Base-by-base conservation (phyloP, 2,888 invertebrate species). In the Opisthograptis luteolata region DNA sequence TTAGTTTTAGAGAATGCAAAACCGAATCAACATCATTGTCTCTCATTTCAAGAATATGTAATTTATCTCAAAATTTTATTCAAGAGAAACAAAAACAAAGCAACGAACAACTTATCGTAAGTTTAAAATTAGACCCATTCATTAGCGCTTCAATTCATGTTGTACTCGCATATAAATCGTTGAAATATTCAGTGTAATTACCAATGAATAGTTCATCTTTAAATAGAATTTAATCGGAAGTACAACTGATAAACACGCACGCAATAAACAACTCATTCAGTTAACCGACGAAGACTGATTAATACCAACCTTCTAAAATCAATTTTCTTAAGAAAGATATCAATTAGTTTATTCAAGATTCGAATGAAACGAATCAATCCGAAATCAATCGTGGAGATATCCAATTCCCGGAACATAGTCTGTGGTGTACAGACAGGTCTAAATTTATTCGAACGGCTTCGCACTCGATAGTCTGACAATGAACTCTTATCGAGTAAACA, bases 401-500 rank as follows among this genome's bases (percentile, higher is more conserved):
- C 62, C 64, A 66, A 66, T 80, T 77, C 79, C 68, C 64, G 66
- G 82, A 81, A 79, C 66, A 66, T 64, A 68, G 70, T 70, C 67
- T 73, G 49, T 40, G 44, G 45, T 32, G 42, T 51, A 70, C 73
- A 75, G 81, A 80, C 78, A 68, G 57, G 72, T 85, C 82, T 86
- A 85, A 84, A 83, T 86, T 81, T 84, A 81, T 82, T 83, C 76
- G 70, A 73, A 62, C 71, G 77, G 78, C 81, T 83, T 84, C 73
- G 83, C 83, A 81, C 81, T 84, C 80, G 73, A 71, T 74, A 58
- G 70, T 80, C 87, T 88, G 88, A 89, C 88, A 87, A 87, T 89
- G 89, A 89, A 88, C 88, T 85, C 84, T 76, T 76, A 74, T 77
- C 68, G 70, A 73, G 80, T 87, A 87, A 87, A 87, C 88, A 89